Base-by-base conservation (phyloP, 2,797 vertebrate genomes). In the Australoheros facetus region DNA sequence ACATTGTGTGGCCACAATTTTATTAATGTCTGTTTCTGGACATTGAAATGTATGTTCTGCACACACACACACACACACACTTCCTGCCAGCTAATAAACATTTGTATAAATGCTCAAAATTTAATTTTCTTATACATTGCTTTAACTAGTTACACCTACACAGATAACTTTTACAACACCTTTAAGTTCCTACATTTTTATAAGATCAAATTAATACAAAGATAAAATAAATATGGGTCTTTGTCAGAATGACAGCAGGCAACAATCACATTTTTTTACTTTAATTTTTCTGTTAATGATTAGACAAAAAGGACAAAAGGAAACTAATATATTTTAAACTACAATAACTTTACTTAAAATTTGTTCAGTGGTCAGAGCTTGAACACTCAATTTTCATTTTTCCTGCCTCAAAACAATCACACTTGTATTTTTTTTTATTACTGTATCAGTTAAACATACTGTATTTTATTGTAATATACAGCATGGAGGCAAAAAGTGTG, bases 401-500 rank as follows among this genome's bases (percentile, higher is more conserved):
- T 42, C 72, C 57, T 48, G 6, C 8, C 48, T 71, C 55, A n/a
- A 8, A 8, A 32, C 13, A 34, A 23, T 34, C 1, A 0, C 13
- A 71, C 12, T 72, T 28, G 21, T 45, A 45, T 64, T 58, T 21
- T 55, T 8, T 60, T 0, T 34, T 10, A 56, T 55, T 3, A 19
- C 3, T 64, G 13, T 8, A 45, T 2, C 7, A 39, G 21, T 66
- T 69, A 60, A 84, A 62, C 11, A 1, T 2, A 37, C 7, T 70
- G 1, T 3, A 21, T 7, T 62, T 12, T 7, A 21, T 5, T 66
- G 7, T 55, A 28, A 14, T 16, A 42, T 53, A 26, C 3, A 73
- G 28, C 39, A 19, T 77, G 86, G 58, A 88, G 85, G 32, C 53
- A 86, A 0, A 91, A 91, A 83, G 83, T 91, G 71, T 42, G 66